Evolutionary conservation across 2,797 vertebrate genomes (phyloP).

Genomic region (Poeciliopsis infans): DNA sequence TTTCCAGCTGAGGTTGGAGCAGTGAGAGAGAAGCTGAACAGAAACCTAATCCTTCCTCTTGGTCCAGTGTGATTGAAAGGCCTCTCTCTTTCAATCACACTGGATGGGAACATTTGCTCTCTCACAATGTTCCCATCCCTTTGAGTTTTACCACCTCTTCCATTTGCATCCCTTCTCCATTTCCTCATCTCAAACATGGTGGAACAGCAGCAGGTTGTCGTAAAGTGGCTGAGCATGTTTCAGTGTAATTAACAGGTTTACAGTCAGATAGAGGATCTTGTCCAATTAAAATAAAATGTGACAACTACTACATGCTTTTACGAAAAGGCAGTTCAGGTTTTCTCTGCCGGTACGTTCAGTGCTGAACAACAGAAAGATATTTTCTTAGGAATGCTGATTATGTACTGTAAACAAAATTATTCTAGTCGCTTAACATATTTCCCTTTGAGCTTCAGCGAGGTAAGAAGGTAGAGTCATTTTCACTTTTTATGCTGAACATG

Average conservation of each 20-base stretch:
- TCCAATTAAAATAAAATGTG: background rate
- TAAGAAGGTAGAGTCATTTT: background rate
- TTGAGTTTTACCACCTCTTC: background rate
- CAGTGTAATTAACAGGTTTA: background rate
- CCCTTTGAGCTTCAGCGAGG: background rate
- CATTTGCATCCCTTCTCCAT: background rate
- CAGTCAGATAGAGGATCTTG: background rate
- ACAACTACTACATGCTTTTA: background rate
- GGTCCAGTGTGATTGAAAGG: constrained; percentile 36
- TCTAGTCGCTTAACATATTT: background rate
- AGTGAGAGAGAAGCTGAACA: constrained; percentile 29
- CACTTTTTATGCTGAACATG: background rate
- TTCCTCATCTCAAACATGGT: background rate
- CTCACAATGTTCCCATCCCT: too few species aligned
- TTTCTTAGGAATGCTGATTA: background rate
- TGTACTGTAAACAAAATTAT: background rate
- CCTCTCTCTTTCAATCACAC: too few species aligned
- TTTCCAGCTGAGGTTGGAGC: constrained; percentile 11
- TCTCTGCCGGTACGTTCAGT: background rate
- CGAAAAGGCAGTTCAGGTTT: background rate
- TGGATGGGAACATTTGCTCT: too few species aligned
- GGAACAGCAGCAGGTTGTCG: background rate
- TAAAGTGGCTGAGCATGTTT: background rate
- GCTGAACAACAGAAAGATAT: background rate
- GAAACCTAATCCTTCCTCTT: constrained; percentile 51